Percentiles rank a stretch among this genome's conserved stretches.
These are phyloP conservation scores for Aleiodes sp. DNA, from an alignment of 1,140 invertebrate species.

Conservation along the genomic window DNA sequence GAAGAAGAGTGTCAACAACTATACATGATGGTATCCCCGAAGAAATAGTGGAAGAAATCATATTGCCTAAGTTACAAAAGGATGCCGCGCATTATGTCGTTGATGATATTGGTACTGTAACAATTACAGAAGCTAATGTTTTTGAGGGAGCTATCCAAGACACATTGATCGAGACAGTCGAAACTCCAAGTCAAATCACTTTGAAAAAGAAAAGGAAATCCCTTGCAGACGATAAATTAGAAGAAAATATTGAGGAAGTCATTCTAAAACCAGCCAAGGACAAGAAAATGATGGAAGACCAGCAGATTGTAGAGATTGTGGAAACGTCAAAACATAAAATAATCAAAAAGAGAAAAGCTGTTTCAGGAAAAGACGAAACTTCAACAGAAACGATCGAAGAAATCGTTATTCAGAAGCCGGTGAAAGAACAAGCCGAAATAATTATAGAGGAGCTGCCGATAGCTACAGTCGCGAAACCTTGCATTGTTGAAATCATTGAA, in stretches of 20 bases:
- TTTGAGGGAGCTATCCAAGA: conserved; percentile 31
- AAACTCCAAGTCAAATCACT: conserved; percentile 45
- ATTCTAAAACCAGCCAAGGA: conserved; percentile 32
- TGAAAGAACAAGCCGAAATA: conserved; percentile 38
- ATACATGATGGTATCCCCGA: conserved; percentile 39
- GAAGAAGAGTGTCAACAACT: conserved; percentile 41
- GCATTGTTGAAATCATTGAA: conserved; percentile 45
- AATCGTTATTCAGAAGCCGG: conserved; percentile 43
- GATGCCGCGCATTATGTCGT: conserved; percentile 37
- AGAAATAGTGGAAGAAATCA: conserved; percentile 43
- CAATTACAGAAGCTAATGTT: conserved; percentile 33
- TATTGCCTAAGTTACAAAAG: conserved; percentile 41
- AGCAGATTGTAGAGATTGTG: conserved; percentile 40
- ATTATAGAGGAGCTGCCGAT: conserved; percentile 28
- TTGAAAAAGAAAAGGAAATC: conserved; percentile 49
- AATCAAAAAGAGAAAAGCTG: conserved; percentile 41
- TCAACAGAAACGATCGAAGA: conserved; percentile 42
- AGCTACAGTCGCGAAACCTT: conserved; percentile 27
- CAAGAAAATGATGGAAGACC: conserved; percentile 27
- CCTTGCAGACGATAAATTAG: conserved; percentile 42
- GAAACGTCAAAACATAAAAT: conserved; percentile 40
- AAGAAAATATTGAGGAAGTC: conserved; percentile 37
- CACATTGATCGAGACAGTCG: conserved; percentile 39
- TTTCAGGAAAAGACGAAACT: conserved; percentile 41
- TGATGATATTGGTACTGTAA: conserved; percentile 26